A percentile compares a stretch with the other conserved stretches of the same genome.
phyloP scores from a whole-genome alignment of 2,113 vertebrate species.

The Rhineura floridana region DNA sequence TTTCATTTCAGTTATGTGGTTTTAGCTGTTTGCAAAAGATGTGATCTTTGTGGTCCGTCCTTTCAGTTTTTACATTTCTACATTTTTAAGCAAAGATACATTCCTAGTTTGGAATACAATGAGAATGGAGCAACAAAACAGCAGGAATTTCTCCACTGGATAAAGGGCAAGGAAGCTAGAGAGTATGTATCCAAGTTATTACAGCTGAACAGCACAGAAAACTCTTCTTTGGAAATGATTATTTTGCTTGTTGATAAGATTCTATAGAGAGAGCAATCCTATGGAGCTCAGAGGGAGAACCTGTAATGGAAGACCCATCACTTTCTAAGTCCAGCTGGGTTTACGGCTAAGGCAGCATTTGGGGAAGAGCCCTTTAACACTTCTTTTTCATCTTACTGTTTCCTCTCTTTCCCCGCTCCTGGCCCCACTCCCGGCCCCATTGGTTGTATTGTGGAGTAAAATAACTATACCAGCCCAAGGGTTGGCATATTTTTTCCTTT shows the following conservation, averaged over 20 bases:
- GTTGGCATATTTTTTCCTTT: too few relatives aligned
- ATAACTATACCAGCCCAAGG: too few relatives aligned
- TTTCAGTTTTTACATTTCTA: conserved; percentile 25
- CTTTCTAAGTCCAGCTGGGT: too few relatives aligned
- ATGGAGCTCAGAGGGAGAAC: too few relatives aligned
- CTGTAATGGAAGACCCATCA: too few relatives aligned
- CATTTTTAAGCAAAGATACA: conserved; percentile 41
- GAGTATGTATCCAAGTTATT: conserved; percentile 26
- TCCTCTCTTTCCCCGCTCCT: too few relatives aligned
- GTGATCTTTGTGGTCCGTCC: conserved; percentile 50
- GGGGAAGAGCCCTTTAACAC: too few relatives aligned
- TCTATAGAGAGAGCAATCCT: not conserved
- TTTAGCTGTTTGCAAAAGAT: conserved; percentile 51
- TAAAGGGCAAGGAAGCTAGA: conserved; percentile 35
- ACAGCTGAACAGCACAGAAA: conserved; percentile 32
- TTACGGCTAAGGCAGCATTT: too few relatives aligned
- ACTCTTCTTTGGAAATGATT: not conserved
- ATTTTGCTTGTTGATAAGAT: not conserved
- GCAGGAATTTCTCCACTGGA: conserved; percentile 25
- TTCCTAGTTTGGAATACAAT: conserved; percentile 44
- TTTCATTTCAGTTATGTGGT: conserved; percentile 20
- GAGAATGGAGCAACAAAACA: conserved; percentile 46
- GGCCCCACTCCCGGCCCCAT: too few relatives aligned
- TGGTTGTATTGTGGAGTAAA: too few relatives aligned
- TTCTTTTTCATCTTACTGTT: too few relatives aligned